Percentiles rank a stretch among this genome's conserved stretches.
These are phyloP conservation scores for Apamea crenata DNA, from an alignment of 2,888 invertebrate species.

Conservation along the genomic window DNA sequence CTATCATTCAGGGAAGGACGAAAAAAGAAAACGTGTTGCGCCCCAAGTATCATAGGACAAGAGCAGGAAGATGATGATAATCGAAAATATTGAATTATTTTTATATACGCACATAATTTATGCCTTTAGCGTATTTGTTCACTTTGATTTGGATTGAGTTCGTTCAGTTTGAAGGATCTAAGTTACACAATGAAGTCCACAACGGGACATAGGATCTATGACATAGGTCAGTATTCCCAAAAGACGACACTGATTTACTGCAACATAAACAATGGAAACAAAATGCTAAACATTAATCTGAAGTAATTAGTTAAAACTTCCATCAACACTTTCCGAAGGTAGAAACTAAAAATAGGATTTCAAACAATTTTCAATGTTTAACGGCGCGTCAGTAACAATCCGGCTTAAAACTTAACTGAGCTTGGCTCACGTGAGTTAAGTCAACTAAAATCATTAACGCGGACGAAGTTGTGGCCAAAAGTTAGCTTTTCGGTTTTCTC, in stretches of 20 bases:
- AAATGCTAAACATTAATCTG: background rate
- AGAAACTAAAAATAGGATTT: constrained; percentile 31
- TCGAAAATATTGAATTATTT: background rate
- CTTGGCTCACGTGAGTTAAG: constrained; percentile 44
- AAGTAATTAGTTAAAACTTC: constrained; percentile 27
- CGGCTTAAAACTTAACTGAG: constrained; percentile 34
- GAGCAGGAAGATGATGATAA: too few relatives aligned
- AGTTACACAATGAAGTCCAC: background rate
- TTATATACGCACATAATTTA: too few relatives aligned
- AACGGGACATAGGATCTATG: background rate
- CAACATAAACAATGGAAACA: background rate
- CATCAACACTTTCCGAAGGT: too few relatives aligned
- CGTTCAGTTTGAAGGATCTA: too few relatives aligned
- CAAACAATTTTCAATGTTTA: constrained; percentile 23
- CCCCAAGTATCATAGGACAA: too few relatives aligned
- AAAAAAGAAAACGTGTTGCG: too few relatives aligned
- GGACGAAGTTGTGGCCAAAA: constrained; percentile 40
- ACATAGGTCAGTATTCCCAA: background rate
- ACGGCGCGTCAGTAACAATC: constrained; percentile 29
- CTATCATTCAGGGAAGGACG: too few relatives aligned
- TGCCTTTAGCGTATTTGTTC: background rate
- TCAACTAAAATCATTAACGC: constrained; percentile 54
- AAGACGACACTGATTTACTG: background rate
- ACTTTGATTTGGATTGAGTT: too few relatives aligned
- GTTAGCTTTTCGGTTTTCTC: constrained; percentile 25